phyloP scores from a whole-genome alignment of 2,888 invertebrate species.

The Cryptocheilus praepositus region DNA sequence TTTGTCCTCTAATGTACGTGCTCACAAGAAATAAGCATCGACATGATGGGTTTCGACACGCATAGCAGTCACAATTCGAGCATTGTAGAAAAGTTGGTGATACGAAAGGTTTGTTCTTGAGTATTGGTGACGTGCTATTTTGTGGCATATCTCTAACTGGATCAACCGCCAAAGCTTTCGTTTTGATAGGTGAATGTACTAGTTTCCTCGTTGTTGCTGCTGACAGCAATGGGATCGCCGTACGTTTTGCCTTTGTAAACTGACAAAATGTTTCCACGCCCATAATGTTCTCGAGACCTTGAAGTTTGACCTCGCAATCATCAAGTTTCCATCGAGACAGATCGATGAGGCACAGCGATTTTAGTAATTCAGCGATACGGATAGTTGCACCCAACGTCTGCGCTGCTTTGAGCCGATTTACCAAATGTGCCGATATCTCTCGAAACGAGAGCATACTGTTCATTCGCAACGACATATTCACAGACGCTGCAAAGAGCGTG shows the following conservation, averaged over 20 bases:
- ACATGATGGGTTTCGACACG: slow-evolving; percentile 62
- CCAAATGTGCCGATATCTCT: slow-evolving; percentile 62
- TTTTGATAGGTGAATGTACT: background rate
- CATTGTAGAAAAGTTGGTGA: slow-evolving; percentile 63
- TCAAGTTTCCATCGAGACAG: slow-evolving; percentile 58
- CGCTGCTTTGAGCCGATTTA: slow-evolving; percentile 52
- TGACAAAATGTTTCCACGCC: slow-evolving; percentile 58
- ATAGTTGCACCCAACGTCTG: slow-evolving; percentile 62
- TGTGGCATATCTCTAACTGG: slow-evolving; percentile 45
- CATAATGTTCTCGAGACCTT: slow-evolving; percentile 67
- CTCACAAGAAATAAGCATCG: slow-evolving; percentile 61
- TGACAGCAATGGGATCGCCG: background rate
- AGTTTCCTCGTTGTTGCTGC: slow-evolving; percentile 28
- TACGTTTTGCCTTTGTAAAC: slow-evolving; percentile 42
- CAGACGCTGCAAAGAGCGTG: slow-evolving; percentile 39
- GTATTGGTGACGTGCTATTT: slow-evolving; percentile 61
- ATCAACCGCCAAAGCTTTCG: slow-evolving; percentile 18
- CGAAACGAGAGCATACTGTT: slow-evolving; percentile 64
- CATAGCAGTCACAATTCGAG: slow-evolving; percentile 61
- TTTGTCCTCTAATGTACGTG: slow-evolving; percentile 65
- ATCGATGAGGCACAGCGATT: slow-evolving; percentile 65
- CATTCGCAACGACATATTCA: slow-evolving; percentile 56
- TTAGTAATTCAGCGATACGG: slow-evolving; percentile 65
- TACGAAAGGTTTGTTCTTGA: slow-evolving; percentile 57
- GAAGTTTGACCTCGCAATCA: slow-evolving; percentile 67